phyloP scores from a whole-genome alignment of 2,113 vertebrate genomes.

The Heterotis niloticus region DNA sequence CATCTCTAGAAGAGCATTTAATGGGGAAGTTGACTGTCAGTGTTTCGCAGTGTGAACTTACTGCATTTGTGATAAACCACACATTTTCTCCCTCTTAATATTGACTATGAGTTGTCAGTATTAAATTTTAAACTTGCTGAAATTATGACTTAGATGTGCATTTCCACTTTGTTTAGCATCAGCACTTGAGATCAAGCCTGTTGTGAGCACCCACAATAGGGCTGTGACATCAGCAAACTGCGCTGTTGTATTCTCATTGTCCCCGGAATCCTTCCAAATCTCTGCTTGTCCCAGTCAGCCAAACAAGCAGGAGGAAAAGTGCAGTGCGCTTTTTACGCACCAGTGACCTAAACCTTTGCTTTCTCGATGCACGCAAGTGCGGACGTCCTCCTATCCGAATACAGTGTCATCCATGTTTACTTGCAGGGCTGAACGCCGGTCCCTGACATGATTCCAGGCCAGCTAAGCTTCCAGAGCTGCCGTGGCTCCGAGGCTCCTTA shows the following conservation, averaged over 20 bases:
- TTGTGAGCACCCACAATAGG: slow-evolving; percentile 36
- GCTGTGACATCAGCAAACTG: slow-evolving; percentile 27
- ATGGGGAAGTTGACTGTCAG: too few relatives aligned
- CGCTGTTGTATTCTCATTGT: slow-evolving; percentile 10
- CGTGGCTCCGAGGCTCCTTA: slow-evolving; percentile 75
- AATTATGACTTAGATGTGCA: too few relatives aligned
- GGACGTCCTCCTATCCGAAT: slow-evolving; percentile 64
- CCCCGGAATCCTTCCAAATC: slow-evolving; percentile 65
- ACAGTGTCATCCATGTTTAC: slow-evolving; percentile 74
- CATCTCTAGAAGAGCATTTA: too few relatives aligned
- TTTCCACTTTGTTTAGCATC: slow-evolving; percentile 32
- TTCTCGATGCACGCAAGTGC: slow-evolving; percentile 69
- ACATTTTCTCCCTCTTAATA: too few relatives aligned
- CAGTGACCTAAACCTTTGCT: slow-evolving; percentile 65
- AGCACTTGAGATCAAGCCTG: slow-evolving; percentile 41
- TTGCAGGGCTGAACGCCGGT: slow-evolving; percentile 72
- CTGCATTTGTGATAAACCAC: too few relatives aligned
- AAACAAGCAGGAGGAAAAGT: slow-evolving; percentile 71
- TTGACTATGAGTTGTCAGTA: too few relatives aligned
- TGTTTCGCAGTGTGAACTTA: too few relatives aligned
- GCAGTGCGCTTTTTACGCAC: slow-evolving; percentile 74
- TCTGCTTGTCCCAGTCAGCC: slow-evolving; percentile 51
- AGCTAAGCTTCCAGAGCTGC: slow-evolving; percentile 69
- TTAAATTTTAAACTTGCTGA: background rate
- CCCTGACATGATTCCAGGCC: slow-evolving; percentile 72